These are phyloP conservation scores for Brenthis daphne DNA, from an alignment of 2,888 invertebrate genomes.

Conservation along the genomic window DNA sequence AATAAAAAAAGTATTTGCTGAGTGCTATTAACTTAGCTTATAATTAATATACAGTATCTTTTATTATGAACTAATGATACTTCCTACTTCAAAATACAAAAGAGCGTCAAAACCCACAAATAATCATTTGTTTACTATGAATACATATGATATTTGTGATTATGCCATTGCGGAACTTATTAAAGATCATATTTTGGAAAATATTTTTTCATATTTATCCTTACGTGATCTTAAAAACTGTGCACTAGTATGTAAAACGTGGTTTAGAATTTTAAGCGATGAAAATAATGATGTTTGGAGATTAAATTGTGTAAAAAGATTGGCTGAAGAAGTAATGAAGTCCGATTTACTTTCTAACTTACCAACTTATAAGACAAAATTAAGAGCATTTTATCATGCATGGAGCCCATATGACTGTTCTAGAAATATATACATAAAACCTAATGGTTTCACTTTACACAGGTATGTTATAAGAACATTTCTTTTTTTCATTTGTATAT, in stretches of 20 bases:
- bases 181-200: conserved; percentile 92
- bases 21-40: conserved; percentile 4
- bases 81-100: conserved; percentile 7
- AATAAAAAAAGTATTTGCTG: too few species aligned
- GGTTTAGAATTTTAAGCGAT: conserved; percentile 94
- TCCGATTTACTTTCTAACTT: conserved; percentile 95
- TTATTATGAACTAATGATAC: conserved; percentile 10
- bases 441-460: conserved; percentile 98
- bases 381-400: conserved; percentile 95
- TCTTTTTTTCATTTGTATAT: conserved; percentile 2
- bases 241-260: conserved; percentile 95
- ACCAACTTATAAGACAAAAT: conserved; percentile 95
- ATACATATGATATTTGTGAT: conserved; percentile 28
- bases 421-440: conserved; percentile 97
- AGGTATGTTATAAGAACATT: conserved; percentile 67
- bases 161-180: conserved; percentile 78
- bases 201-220: conserved; percentile 95
- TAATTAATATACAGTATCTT: neutral
- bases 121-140: conserved; percentile 22
- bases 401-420: conserved; percentile 99
- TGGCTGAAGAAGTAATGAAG: conserved; percentile 93
- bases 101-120: conserved; percentile 7
- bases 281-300: conserved; percentile 98
- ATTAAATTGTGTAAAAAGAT: conserved; percentile 91
- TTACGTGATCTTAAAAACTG: conserved; percentile 93